A percentile compares a stretch with the other conserved stretches of the same genome.
Conservation (phyloP, 2,888 invertebrate species). For the Tiphia femorata region DNA sequence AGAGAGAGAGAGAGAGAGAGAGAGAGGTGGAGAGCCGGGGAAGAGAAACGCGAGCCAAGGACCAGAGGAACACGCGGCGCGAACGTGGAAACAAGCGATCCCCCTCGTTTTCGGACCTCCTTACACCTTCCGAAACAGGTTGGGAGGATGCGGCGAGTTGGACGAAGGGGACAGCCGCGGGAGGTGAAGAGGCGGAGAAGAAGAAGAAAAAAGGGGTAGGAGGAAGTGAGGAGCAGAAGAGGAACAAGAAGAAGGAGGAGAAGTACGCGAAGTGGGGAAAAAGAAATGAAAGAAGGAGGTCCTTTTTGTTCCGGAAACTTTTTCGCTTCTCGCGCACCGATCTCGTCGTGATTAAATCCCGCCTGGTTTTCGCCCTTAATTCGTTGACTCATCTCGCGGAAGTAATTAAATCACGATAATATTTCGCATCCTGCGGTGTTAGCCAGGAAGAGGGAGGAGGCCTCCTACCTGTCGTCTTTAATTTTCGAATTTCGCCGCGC, state of each 20-base stretch:
- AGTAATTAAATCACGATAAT: constrained; percentile 5
- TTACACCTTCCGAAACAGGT: constrained; percentile 18
- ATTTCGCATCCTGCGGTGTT: background rate
- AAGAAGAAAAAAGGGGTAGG: background rate
- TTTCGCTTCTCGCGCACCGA: background rate
- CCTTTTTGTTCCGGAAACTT: background rate
- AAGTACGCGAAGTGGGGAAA: too few species aligned
- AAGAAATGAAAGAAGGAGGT: too few species aligned
- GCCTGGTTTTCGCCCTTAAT: background rate
- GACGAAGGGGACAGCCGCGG: too few species aligned
- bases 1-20: background rate
- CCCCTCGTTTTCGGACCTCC: constrained; percentile 9
- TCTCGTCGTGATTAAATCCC: constrained; percentile 16
- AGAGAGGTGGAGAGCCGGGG: background rate
- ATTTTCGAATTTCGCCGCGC: too few species aligned
- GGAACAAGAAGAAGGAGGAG: background rate
- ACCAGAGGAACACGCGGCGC: constrained; percentile 11
- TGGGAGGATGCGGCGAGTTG: constrained; percentile 6
- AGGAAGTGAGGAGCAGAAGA: background rate
- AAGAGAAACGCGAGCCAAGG: background rate
- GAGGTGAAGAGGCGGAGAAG: too few species aligned
- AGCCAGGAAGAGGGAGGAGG: background rate
- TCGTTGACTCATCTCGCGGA: background rate
- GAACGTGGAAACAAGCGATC: constrained; percentile 23
- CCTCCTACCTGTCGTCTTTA: too few species aligned